Evolutionary conservation across 2,797 vertebrate genomes (phyloP).

Genomic region (Dicrostonyx torquatus): DNA sequence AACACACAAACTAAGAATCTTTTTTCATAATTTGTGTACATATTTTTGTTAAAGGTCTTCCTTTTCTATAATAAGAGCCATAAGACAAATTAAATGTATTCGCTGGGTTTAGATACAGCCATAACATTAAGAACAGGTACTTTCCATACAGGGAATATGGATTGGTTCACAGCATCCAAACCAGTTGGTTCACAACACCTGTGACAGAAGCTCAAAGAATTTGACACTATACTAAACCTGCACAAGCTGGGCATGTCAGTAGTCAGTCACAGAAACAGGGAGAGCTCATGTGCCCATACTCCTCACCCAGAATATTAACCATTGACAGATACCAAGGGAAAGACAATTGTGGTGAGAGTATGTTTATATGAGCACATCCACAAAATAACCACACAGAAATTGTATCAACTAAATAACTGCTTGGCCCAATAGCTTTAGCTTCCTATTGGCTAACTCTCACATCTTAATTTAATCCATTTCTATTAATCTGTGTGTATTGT

Average conservation of each 20-base stretch:
- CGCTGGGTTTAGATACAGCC: not conserved
- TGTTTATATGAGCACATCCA: too few relatives aligned
- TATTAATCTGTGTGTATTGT: too few relatives aligned
- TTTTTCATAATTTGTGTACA: not conserved
- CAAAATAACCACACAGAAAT: too few relatives aligned
- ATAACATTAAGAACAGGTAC: not conserved
- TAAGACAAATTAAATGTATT: conserved; percentile 1
- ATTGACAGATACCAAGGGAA: not conserved
- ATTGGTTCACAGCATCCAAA: not conserved
- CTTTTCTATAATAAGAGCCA: not conserved
- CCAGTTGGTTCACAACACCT: too few relatives aligned
- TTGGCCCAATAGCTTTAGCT: too few relatives aligned
- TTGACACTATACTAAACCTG: not conserved
- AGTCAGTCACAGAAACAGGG: not conserved
- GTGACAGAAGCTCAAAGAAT: not conserved
- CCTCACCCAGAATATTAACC: not conserved
- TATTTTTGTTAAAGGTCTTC: not conserved
- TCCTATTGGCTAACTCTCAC: too few relatives aligned
- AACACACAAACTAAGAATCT: not conserved
- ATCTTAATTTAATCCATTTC: too few relatives aligned
- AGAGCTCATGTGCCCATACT: not conserved
- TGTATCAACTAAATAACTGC: too few relatives aligned
- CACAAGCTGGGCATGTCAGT: not conserved
- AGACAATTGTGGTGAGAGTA: too few relatives aligned
- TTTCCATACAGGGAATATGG: too few relatives aligned